These are phyloP conservation scores for Xiphydria camelus DNA, from an alignment of 2,888 invertebrate genomes.

Conservation along the genomic window DNA sequence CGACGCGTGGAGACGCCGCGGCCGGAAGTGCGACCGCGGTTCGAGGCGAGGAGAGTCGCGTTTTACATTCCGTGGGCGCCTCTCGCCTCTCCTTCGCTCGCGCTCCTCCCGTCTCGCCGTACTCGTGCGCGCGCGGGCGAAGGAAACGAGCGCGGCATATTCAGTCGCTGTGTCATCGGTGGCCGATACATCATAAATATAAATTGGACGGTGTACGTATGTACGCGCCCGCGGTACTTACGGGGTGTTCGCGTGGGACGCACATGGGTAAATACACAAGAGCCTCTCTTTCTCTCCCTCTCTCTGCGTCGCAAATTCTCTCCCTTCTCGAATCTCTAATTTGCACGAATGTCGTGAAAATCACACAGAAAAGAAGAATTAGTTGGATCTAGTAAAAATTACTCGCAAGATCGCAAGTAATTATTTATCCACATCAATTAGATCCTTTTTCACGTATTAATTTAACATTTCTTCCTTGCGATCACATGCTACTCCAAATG, in stretches of 20 bases:
- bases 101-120: not conserved
- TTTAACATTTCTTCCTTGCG: too few species aligned
- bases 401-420: too few species aligned
- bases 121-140: not conserved
- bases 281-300: not conserved
- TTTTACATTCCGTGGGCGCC: conserved; percentile 31
- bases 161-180: conserved; percentile 48
- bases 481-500: too few species aligned
- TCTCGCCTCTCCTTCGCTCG: conserved; percentile 19
- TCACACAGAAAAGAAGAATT: too few species aligned
- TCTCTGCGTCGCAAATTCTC: too few species aligned
- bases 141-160: conserved; percentile 30
- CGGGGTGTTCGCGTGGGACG: not conserved
- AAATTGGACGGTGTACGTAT: conserved; percentile 32
- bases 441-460: too few species aligned
- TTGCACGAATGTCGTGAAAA: too few species aligned
- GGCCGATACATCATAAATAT: conserved; percentile 43
- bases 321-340: too few species aligned
- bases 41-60: not conserved
- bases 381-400: too few species aligned
- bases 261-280: not conserved
- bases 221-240: conserved; percentile 18
- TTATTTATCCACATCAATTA: too few species aligned
- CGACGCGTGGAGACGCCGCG: not conserved
- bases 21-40: not conserved